Evolutionary conservation across 1,140 invertebrate species (phyloP).

Genomic region (Lordiphosa collinella): DNA sequence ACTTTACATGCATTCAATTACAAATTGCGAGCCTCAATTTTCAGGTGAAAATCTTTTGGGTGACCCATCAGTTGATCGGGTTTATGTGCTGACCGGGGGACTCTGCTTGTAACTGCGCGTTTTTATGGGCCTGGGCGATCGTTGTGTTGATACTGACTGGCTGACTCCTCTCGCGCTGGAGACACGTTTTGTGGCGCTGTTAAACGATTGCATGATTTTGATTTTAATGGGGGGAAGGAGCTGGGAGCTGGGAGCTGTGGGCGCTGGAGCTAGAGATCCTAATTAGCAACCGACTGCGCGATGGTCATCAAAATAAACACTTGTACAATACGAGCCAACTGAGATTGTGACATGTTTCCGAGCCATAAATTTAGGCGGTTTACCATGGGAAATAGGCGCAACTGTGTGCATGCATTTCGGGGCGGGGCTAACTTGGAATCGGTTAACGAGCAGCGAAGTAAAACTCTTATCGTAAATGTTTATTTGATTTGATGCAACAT

Average conservation of each 20-base stretch:
- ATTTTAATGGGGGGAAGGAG: slow-evolving; percentile 45
- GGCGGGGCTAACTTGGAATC: too few relatives aligned
- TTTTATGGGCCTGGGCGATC: slow-evolving; percentile 15
- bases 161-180: slow-evolving; percentile 12
- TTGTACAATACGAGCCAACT: slow-evolving; percentile 65
- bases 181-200: slow-evolving; percentile 70
- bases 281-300: slow-evolving; percentile 62
- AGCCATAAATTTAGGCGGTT: slow-evolving; percentile 57
- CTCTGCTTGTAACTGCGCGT: slow-evolving; percentile 52
- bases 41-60: slow-evolving; percentile 1
- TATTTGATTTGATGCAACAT: too few relatives aligned
- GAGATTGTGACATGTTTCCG: slow-evolving; percentile 57
- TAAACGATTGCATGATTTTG: slow-evolving; percentile 77
- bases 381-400: slow-evolving; percentile 57
- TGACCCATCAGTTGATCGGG: slow-evolving; percentile 31
- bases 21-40: slow-evolving; percentile 59
- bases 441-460: too few relatives aligned
- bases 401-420: too few relatives aligned
- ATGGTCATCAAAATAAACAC: slow-evolving; percentile 75
- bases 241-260: slow-evolving; percentile 19
- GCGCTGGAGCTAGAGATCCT: slow-evolving; percentile 43
- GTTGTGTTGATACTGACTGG: background rate
- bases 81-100: slow-evolving; percentile 41
- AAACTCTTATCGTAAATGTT: too few relatives aligned
- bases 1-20: slow-evolving; percentile 76